Percentiles rank a stretch among this genome's conserved stretches.
These are phyloP conservation scores for Colius striatus DNA, from an alignment of 2,113 vertebrate species.

Conservation along the genomic window DNA sequence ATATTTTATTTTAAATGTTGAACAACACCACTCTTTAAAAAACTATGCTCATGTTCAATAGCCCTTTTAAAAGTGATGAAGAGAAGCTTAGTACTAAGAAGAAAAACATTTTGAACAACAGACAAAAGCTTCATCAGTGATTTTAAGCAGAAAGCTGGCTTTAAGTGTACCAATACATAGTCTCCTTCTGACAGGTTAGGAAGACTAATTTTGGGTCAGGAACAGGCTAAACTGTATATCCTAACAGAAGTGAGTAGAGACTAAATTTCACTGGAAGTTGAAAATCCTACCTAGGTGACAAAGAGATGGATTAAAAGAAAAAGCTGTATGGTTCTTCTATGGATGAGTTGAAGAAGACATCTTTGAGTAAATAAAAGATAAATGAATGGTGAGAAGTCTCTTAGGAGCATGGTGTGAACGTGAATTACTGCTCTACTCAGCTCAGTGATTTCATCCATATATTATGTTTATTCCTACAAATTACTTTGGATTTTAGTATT, in stretches of 20 bases:
- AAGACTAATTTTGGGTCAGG: not conserved
- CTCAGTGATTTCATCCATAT: not conserved
- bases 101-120: not conserved
- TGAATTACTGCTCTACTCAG: not conserved
- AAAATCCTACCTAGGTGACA: not conserved
- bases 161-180: not conserved
- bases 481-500: not conserved
- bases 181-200: not conserved
- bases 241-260: not conserved
- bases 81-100: not conserved
- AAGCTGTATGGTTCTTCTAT: not conserved
- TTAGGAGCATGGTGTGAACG: not conserved
- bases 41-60: not conserved
- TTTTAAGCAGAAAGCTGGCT: constrained; percentile 3
- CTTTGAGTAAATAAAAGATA: not conserved
- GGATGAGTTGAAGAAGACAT: not conserved
- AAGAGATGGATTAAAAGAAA: not conserved
- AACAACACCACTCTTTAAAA: constrained; percentile 50
- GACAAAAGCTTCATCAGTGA: not conserved
- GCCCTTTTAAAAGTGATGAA: constrained; percentile 43
- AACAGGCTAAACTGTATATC: not conserved
- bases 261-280: not conserved
- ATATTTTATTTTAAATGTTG: constrained; percentile 59
- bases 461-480: not conserved
- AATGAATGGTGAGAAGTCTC: not conserved